Evolutionary conservation across 1,140 invertebrate species (phyloP).

Genomic region (roundworm (Caenorhabditis elegans)): DNA sequence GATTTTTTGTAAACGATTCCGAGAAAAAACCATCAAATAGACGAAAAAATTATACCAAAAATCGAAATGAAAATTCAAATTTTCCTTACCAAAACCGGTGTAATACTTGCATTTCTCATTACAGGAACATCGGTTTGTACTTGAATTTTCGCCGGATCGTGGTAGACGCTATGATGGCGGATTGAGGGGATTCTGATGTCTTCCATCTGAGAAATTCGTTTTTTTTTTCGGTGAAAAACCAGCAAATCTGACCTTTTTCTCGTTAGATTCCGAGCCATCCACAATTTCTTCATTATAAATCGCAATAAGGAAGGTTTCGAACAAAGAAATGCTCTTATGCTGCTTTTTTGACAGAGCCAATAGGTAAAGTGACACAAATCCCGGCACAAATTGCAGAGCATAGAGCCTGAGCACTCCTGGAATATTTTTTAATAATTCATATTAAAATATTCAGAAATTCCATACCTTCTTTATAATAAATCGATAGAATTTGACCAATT

Average conservation of each 20-base stretch:
- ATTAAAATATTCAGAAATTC: constrained; percentile 42
- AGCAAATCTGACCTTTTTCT: constrained; percentile 29
- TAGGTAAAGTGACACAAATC: constrained; percentile 55
- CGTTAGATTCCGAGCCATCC: constrained; percentile 39
- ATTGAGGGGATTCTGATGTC: constrained; percentile 58
- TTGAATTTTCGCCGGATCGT: constrained; percentile 55
- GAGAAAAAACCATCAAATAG: too few relatives aligned
- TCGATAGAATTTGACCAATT: constrained; percentile 58
- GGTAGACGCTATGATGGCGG: constrained; percentile 54
- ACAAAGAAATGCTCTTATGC: constrained; percentile 50
- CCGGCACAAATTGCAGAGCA: constrained; percentile 58
- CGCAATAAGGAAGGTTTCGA: constrained; percentile 63
- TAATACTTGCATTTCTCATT: constrained; percentile 6
- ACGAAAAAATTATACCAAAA: too few relatives aligned
- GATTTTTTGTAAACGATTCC: too few relatives aligned
- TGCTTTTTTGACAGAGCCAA: constrained; percentile 52
- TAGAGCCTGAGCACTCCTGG: constrained; percentile 53
- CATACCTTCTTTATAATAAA: constrained; percentile 61
- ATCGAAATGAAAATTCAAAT: too few relatives aligned
- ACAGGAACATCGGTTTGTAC: constrained; percentile 45
- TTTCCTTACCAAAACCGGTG: background rate
- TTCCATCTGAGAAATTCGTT: constrained; percentile 53
- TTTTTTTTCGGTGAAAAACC: background rate
- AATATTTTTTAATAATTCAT: background rate
- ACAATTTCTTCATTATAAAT: constrained; percentile 65